phyloP scores from a whole-genome alignment of 2,113 vertebrate genomes.

The Eudorcas thomsonii region DNA sequence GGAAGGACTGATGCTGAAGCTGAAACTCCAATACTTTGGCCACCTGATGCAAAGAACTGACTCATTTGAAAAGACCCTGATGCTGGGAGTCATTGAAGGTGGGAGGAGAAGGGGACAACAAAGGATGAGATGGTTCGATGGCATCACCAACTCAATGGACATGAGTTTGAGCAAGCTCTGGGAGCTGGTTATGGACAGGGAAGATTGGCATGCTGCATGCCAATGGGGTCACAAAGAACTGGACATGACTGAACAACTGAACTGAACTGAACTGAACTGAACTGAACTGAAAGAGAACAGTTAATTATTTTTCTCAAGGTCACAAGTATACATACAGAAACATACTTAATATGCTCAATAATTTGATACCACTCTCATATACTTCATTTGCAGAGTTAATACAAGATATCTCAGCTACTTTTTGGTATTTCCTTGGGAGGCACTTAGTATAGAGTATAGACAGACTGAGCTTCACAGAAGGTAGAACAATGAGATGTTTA shows the following conservation, averaged over 20 bases:
- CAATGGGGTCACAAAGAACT: not conserved
- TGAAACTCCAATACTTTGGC: not conserved
- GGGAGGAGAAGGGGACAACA: not conserved
- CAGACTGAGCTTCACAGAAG: not conserved
- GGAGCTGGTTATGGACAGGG: not conserved
- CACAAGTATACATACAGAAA: not conserved
- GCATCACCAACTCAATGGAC: not conserved
- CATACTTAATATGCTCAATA: not conserved
- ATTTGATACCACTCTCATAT: not conserved
- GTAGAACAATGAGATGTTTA: not conserved
- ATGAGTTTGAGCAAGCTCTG: not conserved
- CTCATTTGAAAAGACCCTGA: not conserved
- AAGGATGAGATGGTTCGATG: not conserved
- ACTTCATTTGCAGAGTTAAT: not conserved
- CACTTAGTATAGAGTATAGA: not conserved
- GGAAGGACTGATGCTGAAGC: not conserved
- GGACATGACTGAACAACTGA: not conserved
- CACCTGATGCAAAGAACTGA: not conserved
- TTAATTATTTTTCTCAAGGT: not conserved
- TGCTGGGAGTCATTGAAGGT: not conserved
- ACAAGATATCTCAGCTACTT: not conserved
- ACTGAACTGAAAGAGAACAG: not conserved
- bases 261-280: not conserved
- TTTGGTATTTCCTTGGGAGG: not conserved
- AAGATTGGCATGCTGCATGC: not conserved